Conservation (phyloP, 2,888 invertebrate species). For the Aproaerema taeniolella region DNA sequence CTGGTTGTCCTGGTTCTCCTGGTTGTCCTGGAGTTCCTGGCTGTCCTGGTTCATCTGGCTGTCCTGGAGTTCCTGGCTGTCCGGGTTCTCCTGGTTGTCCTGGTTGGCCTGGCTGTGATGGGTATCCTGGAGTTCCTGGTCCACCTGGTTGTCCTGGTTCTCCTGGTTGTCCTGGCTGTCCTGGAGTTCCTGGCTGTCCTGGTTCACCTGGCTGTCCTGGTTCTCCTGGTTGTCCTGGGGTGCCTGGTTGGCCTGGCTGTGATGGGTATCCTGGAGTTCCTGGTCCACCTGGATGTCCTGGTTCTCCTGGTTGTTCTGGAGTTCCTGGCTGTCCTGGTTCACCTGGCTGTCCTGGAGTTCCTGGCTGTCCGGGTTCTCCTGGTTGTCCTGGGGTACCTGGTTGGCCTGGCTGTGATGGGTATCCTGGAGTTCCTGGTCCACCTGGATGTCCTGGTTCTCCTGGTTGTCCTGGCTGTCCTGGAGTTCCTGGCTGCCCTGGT, state of each 20-base stretch:
- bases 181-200: not conserved
- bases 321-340: not conserved
- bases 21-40: slow-evolving; percentile 5
- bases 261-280: not conserved
- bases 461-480: not conserved
- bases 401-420: not conserved
- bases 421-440: not conserved
- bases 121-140: not conserved
- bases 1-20: slow-evolving; percentile 2
- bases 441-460: not conserved
- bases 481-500: not conserved
- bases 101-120: slow-evolving; percentile 7
- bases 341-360: not conserved
- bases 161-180: not conserved
- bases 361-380: not conserved
- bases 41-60: not conserved
- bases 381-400: not conserved
- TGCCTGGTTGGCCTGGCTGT: not conserved
- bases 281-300: not conserved
- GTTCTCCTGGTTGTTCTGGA: not conserved
- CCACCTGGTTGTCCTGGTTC: slow-evolving; percentile 6
- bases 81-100: not conserved
- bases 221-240: not conserved
- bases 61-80: not conserved
- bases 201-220: not conserved